These are phyloP conservation scores for Gryon sp. DNA, from an alignment of 1,140 invertebrate genomes.

Conservation along the genomic window DNA sequence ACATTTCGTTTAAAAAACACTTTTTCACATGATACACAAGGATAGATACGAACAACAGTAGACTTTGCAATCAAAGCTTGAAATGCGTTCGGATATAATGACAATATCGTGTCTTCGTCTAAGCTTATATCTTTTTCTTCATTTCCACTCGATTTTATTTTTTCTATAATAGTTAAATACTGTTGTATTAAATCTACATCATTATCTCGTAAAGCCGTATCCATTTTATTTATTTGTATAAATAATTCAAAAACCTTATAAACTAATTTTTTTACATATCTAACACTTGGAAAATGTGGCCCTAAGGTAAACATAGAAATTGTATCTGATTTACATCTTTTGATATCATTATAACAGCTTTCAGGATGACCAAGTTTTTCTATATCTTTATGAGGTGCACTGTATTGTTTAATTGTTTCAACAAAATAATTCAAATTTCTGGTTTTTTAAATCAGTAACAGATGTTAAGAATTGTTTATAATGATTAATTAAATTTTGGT, in stretches of 20 bases:
- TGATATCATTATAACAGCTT: conserved; percentile 29
- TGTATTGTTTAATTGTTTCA: background rate
- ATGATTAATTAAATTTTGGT: conserved; percentile 11
- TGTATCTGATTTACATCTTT: background rate
- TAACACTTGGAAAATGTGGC: conserved; percentile 24
- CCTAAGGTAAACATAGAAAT: conserved; percentile 23
- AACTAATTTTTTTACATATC: conserved; percentile 24
- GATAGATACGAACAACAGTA: conserved; percentile 5
- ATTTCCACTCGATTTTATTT: background rate
- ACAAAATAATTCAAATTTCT: background rate
- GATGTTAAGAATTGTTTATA: background rate
- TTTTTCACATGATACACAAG: conserved; percentile 60
- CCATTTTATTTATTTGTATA: background rate
- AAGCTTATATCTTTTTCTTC: background rate
- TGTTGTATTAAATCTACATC: background rate
- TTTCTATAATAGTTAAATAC: background rate
- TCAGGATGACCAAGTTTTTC: conserved; percentile 6
- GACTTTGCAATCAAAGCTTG: conserved; percentile 9
- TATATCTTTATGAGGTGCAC: background rate
- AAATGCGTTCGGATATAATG: conserved; percentile 11
- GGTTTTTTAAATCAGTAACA: background rate
- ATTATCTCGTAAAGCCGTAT: background rate
- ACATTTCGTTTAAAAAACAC: conserved; percentile 40
- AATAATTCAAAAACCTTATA: background rate
- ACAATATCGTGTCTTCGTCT: conserved; percentile 34